Evolutionary conservation across 2,888 invertebrate genomes (phyloP).

Genomic region (Cataglyphis rosenhaueri): DNA sequence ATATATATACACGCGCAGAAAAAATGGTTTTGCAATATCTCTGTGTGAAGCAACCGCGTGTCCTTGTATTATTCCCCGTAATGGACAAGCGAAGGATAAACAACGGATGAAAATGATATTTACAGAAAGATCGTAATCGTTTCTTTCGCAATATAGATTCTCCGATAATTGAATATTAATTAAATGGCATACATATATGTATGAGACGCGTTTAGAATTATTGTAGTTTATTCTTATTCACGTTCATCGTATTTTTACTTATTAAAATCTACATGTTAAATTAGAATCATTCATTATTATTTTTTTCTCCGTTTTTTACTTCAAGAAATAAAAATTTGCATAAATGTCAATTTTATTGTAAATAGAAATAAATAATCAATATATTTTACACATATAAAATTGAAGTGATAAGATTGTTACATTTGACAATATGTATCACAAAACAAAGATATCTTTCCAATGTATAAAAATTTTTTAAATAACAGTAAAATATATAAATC

Average conservation of each 20-base stretch:
- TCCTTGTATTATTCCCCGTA: conserved; percentile 51
- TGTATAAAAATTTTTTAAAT: background rate
- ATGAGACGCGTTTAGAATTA: background rate
- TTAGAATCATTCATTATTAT: background rate
- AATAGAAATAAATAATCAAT: background rate
- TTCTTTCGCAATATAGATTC: conserved; percentile 22
- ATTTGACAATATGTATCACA: background rate
- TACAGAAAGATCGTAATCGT: conserved; percentile 46
- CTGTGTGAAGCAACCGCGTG: conserved; percentile 36
- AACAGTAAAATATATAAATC: background rate
- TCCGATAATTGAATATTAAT: conserved; percentile 19
- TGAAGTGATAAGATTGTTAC: background rate
- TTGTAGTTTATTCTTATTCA: background rate
- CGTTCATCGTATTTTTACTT: background rate
- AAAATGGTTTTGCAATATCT: conserved; percentile 38
- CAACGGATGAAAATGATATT: conserved; percentile 49
- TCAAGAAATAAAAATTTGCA: background rate
- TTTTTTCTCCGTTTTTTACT: background rate
- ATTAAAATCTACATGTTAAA: background rate
- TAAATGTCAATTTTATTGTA: background rate
- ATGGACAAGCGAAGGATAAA: conserved; percentile 41
- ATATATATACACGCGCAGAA: background rate
- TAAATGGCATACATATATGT: background rate
- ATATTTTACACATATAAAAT: background rate
- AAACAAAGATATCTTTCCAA: background rate